phyloP scores from a whole-genome alignment of 2,797 vertebrate genomes.

The Hephaestus fuliginosus region DNA sequence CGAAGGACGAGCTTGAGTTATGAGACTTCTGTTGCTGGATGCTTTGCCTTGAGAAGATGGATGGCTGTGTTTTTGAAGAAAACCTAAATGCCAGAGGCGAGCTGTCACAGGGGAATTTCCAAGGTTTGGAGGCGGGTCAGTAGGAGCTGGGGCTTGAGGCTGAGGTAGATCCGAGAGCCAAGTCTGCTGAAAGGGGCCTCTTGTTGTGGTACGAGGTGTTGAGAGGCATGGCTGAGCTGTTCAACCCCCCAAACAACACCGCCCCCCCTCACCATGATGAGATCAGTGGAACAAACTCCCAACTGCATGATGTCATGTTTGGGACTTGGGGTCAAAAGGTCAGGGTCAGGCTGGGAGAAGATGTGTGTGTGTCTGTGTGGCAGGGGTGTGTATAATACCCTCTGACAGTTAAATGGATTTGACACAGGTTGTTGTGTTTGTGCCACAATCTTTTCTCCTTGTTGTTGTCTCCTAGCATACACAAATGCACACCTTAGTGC shows the following conservation, averaged over 20 bases:
- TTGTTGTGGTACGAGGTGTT: conserved; percentile 78
- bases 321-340: conserved; percentile 63
- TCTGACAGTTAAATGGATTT: conserved; percentile 35
- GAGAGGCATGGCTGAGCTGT: conserved; percentile 67
- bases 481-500: not conserved
- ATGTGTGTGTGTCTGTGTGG: conserved; percentile 7
- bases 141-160: conserved; percentile 39
- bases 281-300: conserved; percentile 75
- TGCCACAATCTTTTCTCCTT: conserved; percentile 3
- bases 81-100: conserved; percentile 48
- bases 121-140: conserved; percentile 54
- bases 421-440: not conserved
- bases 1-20: not conserved
- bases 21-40: conserved; percentile 13
- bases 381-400: conserved; percentile 2
- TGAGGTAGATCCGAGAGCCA: conserved; percentile 58
- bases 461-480: conserved; percentile 3
- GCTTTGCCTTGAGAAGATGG: conserved; percentile 37
- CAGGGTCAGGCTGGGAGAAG: conserved; percentile 48
- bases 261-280: conserved; percentile 61
- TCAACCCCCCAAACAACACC: conserved; percentile 37
- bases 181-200: conserved; percentile 70
- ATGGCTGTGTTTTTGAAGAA: conserved; percentile 45
- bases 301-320: conserved; percentile 73
- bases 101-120: conserved; percentile 66